These are phyloP conservation scores for Drosophila pseudotalamancana DNA, from an alignment of 2,888 invertebrate species.

Conservation along the genomic window DNA sequence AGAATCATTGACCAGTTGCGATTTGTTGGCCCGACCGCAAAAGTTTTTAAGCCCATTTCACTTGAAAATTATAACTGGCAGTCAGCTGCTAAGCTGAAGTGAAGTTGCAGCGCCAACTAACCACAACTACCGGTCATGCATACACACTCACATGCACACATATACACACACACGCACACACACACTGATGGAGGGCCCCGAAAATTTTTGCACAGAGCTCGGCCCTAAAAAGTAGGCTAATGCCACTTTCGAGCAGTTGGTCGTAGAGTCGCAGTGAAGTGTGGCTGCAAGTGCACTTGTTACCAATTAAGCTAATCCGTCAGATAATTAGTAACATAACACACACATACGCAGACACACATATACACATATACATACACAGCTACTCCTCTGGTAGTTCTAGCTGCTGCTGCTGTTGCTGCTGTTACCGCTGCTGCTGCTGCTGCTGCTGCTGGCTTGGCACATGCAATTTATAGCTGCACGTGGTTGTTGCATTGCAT, in stretches of 20 bases:
- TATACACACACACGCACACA: conserved; percentile 11
- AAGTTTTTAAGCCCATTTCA: conserved; percentile 68
- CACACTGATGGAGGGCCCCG: conserved; percentile 26
- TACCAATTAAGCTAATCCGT: conserved; percentile 84
- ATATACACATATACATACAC: conserved; percentile 16
- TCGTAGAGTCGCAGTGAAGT: conserved; percentile 72
- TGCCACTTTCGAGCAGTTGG: conserved; percentile 75
- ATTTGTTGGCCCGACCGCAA: conserved; percentile 57
- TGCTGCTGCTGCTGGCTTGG: conserved; percentile 42
- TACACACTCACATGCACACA: conserved; percentile 11
- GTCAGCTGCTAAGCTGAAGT: conserved; percentile 23
- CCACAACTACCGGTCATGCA: conserved; percentile 34
- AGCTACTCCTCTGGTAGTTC: conserved; percentile 30
- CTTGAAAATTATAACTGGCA: conserved; percentile 66
- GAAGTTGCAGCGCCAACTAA: conserved; percentile 22
- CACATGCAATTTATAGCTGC: conserved; percentile 77
- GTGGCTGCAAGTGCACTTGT: conserved; percentile 81
- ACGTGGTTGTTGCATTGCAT: conserved; percentile 79
- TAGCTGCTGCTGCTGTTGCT: conserved; percentile 29
- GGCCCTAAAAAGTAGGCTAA: conserved; percentile 71
- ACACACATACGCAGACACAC: conserved; percentile 45
- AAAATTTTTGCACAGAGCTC: conserved; percentile 33
- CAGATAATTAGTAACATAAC: conserved; percentile 83
- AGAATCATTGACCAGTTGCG: conserved; percentile 10
- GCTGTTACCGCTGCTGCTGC: too few relatives aligned